These are phyloP conservation scores for Eurosta solidaginis DNA, from an alignment of 1,140 invertebrate genomes.

Conservation along the genomic window DNA sequence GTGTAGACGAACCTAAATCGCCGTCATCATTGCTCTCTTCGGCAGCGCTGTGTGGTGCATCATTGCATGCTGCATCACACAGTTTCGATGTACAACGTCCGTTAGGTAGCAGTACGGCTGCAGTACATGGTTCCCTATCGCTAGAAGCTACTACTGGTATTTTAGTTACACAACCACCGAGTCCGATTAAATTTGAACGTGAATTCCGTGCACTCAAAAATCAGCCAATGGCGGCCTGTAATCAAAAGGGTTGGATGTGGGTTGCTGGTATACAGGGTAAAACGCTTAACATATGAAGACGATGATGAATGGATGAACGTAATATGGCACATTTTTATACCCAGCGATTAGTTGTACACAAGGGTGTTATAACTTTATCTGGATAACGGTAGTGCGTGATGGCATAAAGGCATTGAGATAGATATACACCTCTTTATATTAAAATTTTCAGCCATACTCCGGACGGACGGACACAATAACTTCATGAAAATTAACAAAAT, in stretches of 20 bases:
- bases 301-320: background rate
- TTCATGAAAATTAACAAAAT: no score
- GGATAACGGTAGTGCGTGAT: no score
- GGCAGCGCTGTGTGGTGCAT: slow-evolving; percentile 32
- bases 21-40: slow-evolving; percentile 28
- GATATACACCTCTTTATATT: no score
- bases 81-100: slow-evolving; percentile 42
- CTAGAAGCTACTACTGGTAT: slow-evolving; percentile 47
- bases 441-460: no score
- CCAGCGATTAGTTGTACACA: no score
- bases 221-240: slow-evolving; percentile 66
- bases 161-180: slow-evolving; percentile 50
- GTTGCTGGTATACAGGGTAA: slow-evolving; percentile 73
- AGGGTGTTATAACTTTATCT: no score
- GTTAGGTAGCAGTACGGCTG: slow-evolving; percentile 53
- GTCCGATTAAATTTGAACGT: slow-evolving; percentile 55
- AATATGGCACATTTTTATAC: no score
- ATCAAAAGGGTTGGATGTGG: slow-evolving; percentile 79
- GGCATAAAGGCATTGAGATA: no score
- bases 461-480: no score
- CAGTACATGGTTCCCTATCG: slow-evolving; percentile 56
- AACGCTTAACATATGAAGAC: slow-evolving; percentile 42
- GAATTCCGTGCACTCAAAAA: slow-evolving; percentile 57
- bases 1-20: slow-evolving; percentile 52
- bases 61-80: slow-evolving; percentile 33